phyloP scores from a whole-genome alignment of 1,140 invertebrate genomes.

The Saccostrea cuccullata region DNA sequence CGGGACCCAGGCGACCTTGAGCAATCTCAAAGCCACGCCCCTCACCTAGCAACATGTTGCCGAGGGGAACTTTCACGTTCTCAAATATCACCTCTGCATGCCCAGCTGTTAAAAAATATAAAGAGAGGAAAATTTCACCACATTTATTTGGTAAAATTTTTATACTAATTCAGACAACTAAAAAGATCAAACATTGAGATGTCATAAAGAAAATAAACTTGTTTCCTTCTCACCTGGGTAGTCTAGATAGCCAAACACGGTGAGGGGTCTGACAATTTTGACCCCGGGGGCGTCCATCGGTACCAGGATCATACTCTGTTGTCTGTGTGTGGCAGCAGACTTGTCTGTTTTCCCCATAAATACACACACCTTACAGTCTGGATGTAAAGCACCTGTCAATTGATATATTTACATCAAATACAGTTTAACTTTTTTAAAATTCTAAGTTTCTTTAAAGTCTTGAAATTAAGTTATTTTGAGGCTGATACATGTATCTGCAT shows the following conservation, averaged over 20 bases:
- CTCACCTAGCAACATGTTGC: conserved; percentile 79
- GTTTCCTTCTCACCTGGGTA: conserved; percentile 75
- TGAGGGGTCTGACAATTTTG: conserved; percentile 77
- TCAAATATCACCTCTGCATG: conserved; percentile 80
- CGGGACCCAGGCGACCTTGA: conserved; percentile 79
- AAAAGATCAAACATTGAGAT: not conserved
- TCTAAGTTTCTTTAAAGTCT: too few relatives aligned
- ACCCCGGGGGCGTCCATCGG: conserved; percentile 80
- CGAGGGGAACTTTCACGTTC: conserved; percentile 78
- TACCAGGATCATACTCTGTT: conserved; percentile 81
- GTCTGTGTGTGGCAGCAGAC: conserved; percentile 69
- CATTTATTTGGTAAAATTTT: too few relatives aligned
- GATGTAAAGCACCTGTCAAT: conserved; percentile 76
- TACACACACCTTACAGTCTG: conserved; percentile 78
- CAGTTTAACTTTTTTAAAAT: too few relatives aligned
- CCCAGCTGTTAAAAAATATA: conserved; percentile 68
- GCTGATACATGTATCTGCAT: too few relatives aligned
- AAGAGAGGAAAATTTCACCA: too few relatives aligned
- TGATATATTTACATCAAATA: too few relatives aligned
- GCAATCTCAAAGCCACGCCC: conserved; percentile 81
- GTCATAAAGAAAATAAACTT: not conserved
- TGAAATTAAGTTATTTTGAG: too few relatives aligned
- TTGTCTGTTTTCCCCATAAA: conserved; percentile 80
- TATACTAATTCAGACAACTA: too few relatives aligned
- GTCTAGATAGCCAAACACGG: conserved; percentile 79